Evolutionary conservation across 2,797 vertebrate species (phyloP).

Genomic region (Chelidonichthys spinosus): DNA sequence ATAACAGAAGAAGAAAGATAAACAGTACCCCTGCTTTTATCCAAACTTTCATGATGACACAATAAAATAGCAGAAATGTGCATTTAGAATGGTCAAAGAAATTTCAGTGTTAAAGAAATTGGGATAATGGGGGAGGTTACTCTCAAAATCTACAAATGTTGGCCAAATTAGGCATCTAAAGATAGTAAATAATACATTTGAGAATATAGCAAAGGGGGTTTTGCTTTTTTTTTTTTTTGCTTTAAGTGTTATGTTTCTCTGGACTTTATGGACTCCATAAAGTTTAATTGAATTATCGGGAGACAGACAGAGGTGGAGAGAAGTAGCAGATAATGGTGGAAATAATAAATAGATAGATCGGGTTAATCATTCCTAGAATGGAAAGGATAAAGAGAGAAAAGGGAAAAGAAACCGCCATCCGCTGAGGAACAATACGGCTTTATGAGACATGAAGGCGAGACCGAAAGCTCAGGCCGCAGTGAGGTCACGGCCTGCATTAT

Average conservation of each 20-base stretch:
- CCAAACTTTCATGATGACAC: not conserved
- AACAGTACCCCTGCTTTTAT: not conserved
- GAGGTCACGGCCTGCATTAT: constrained; percentile 60
- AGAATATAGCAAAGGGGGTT: too few relatives aligned
- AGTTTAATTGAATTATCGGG: not conserved
- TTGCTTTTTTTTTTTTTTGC: too few relatives aligned
- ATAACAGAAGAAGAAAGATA: not conserved
- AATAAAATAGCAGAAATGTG: not conserved
- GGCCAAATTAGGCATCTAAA: not conserved
- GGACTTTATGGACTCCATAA: not conserved
- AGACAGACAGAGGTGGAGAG: not conserved
- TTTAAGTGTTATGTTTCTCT: not conserved
- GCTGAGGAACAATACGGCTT: constrained; percentile 59
- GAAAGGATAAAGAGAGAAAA: constrained; percentile 22
- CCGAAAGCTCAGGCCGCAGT: constrained; percentile 32
- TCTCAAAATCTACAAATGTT: not conserved
- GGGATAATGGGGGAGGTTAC: too few relatives aligned
- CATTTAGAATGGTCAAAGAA: not conserved
- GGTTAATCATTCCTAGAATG: constrained; percentile 60
- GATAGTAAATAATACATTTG: not conserved
- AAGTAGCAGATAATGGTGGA: constrained; percentile 7
- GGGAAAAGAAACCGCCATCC: constrained; percentile 28
- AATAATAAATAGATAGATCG: constrained; percentile 34
- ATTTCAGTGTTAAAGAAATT: not conserved
- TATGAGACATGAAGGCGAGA: constrained; percentile 40